Evolutionary conservation across 2,888 invertebrate genomes (phyloP).

Genomic region (Pseudococcus viburni): DNA sequence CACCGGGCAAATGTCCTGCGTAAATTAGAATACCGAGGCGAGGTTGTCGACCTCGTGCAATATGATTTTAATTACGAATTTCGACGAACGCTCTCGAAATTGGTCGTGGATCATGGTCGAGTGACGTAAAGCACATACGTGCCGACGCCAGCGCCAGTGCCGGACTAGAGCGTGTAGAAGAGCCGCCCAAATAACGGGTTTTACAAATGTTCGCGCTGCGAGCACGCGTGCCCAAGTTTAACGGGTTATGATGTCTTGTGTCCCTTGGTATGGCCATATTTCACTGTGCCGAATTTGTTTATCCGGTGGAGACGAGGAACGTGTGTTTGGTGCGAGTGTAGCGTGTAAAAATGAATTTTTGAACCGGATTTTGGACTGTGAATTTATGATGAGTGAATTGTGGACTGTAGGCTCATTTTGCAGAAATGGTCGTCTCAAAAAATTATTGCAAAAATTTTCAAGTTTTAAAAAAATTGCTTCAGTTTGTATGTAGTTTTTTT

Average conservation of each 20-base stretch:
- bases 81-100: slow-evolving; percentile 38
- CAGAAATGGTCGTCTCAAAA: neutral
- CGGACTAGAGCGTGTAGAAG: neutral
- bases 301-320: neutral
- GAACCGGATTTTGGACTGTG: neutral
- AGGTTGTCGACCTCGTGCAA: slow-evolving; percentile 54
- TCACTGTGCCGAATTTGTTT: neutral
- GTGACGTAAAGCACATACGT: slow-evolving; percentile 48
- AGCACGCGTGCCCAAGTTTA: slow-evolving; percentile 32
- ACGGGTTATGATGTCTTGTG: neutral
- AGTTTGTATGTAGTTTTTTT: no score
- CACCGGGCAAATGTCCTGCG: slow-evolving; percentile 50
- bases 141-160: neutral
- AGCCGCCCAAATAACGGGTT: slow-evolving; percentile 40
- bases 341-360: neutral
- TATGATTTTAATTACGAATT: slow-evolving; percentile 53
- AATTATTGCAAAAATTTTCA: no score
- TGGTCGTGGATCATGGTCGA: slow-evolving; percentile 27
- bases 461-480: no score
- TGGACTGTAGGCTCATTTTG: neutral
- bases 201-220: neutral
- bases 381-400: neutral
- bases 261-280: neutral
- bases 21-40: slow-evolving; percentile 42
- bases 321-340: neutral